Percentiles rank a stretch among this genome's conserved stretches.
Evolutionary conservation across 2,113 vertebrate genomes (phyloP).

Genomic region (Micromys minutus): DNA sequence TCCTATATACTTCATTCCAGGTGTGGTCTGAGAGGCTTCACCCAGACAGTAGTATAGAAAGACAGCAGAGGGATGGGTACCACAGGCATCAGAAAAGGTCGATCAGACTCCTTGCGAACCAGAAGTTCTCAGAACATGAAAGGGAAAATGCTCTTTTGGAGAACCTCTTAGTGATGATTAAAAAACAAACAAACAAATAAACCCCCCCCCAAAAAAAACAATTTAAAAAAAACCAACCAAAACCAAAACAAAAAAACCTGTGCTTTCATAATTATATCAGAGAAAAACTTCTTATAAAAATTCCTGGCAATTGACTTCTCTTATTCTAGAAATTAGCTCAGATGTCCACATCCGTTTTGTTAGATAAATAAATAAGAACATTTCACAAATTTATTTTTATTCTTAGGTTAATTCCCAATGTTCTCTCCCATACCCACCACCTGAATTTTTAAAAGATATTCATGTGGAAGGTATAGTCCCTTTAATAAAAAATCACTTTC

Average conservation of each 20-base stretch:
- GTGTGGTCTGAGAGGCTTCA: background rate
- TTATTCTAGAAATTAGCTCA: conserved; percentile 30
- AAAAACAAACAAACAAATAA: no score
- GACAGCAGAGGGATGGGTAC: background rate
- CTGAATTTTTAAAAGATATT: background rate
- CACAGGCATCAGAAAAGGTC: background rate
- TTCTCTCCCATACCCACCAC: background rate
- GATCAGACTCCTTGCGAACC: background rate
- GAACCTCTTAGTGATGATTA: background rate
- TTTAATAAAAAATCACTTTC: conserved; percentile 32
- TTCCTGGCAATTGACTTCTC: background rate
- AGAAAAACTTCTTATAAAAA: background rate
- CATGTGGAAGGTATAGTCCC: background rate
- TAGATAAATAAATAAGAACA: background rate
- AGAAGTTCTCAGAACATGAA: background rate
- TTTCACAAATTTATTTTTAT: conserved; percentile 37
- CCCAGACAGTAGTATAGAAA: background rate
- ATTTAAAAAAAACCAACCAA: no score
- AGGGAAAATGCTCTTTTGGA: background rate
- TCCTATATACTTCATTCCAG: background rate
- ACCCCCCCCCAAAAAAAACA: no score
- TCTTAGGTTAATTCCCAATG: conserved; percentile 36
- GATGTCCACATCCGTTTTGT: conserved; percentile 31
- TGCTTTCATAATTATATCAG: background rate
- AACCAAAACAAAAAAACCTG: no score